Evolutionary conservation across 1,140 invertebrate genomes (phyloP).

Genomic region (Phymastichus coffea): DNA sequence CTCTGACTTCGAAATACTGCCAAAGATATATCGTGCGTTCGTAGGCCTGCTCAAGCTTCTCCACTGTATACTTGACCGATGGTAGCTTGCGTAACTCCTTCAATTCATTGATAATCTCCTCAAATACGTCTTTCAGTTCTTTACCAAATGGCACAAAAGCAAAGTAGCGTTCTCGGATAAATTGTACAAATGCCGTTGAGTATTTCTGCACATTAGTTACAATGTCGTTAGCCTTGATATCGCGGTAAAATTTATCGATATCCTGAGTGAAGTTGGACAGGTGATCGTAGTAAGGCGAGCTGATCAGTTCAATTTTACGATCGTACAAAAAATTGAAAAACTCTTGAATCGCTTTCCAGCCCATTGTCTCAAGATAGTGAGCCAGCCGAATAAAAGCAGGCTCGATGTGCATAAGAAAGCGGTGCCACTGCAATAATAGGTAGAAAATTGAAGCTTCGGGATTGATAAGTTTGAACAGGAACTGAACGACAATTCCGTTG

Average conservation of each 20-base stretch:
- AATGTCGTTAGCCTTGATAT: conserved; percentile 71
- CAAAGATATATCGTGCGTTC: conserved; percentile 63
- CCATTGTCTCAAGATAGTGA: conserved; percentile 72
- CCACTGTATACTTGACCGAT: conserved; percentile 64
- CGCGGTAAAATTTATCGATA: conserved; percentile 73
- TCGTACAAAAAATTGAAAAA: conserved; percentile 78
- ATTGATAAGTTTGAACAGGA: too few species aligned
- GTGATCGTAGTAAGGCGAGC: conserved; percentile 77
- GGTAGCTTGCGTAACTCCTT: conserved; percentile 70
- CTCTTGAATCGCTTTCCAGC: conserved; percentile 72
- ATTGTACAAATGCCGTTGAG: conserved; percentile 63
- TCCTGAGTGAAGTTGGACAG: conserved; percentile 78
- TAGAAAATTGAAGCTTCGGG: background rate
- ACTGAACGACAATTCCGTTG: too few species aligned
- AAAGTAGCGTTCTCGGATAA: conserved; percentile 73
- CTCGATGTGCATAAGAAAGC: conserved; percentile 69
- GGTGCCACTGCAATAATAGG: conserved; percentile 68
- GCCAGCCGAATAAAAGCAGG: conserved; percentile 73
- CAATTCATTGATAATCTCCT: conserved; percentile 70
- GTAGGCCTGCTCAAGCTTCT: conserved; percentile 47
- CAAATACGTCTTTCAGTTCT: conserved; percentile 68
- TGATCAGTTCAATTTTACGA: conserved; percentile 72
- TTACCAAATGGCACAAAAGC: conserved; percentile 76
- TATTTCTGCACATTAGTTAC: conserved; percentile 78
- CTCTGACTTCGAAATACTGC: conserved; percentile 69